Evolutionary conservation across 2,113 vertebrate species (phyloP), one percentile per base, ranked within the genome.

Genomic region (Heloderma charlesbogerti): DNA sequence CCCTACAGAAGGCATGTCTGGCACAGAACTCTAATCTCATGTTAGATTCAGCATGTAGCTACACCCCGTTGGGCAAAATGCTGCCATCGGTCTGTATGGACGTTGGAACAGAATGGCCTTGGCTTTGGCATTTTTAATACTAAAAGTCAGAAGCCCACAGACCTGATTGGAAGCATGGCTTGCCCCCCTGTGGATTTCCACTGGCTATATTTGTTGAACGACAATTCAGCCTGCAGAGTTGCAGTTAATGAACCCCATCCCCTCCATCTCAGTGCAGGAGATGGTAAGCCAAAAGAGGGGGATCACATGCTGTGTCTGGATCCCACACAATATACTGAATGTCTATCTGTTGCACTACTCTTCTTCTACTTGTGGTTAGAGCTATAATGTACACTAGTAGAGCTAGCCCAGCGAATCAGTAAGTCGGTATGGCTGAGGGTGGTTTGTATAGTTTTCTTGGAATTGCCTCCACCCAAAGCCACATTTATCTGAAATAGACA

Each of bases 351-450:
- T 84, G 72, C 0, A 20, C 54, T 78, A 18, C 40, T 89, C 71
- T 6, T 31, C 0, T 8, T 12, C 0, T 78, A 7, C 60, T 57
- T 48, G 67, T 87, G 78, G 57, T 43, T 63, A 40, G 34, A 60
- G 67, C 37, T 89, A 43, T 77, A 1, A 22, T 8, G 29, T 43
- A 4, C 3, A 0, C 1, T 0, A 27, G 43, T 63, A 89, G 43
- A 25, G 74, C 51, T 84, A 67, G 25, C 1, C 71, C 34, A 37
- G 37, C 45, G 0, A 0, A 34, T 88, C 22, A 15, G 51, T 83
- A 15, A 6, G 75, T 0, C 91, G 6, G 37, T 0, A 0, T 60
- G 82, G 43, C 0, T 89, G 40, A 87, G 37, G 63, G 15, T 22
- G 8, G 27, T 0, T 66, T 5, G 18, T 63, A 45, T 60, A 72